Base-by-base conservation (phyloP, 2,888 invertebrate species). In the Strigamia transsilvanica region DNA sequence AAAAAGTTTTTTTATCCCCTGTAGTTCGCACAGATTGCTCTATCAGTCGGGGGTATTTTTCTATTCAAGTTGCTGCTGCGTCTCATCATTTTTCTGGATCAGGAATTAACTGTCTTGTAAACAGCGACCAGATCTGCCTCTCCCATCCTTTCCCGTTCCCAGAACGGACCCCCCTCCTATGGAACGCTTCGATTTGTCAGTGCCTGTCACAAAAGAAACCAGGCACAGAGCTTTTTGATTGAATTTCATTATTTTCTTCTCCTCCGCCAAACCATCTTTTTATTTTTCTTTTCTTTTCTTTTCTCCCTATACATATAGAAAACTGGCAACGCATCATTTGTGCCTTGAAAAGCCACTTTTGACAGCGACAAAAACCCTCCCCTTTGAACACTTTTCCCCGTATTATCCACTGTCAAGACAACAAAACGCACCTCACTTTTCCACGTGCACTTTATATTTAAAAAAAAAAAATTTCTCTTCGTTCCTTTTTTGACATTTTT, bases 31-130 rank as follows among this genome's bases (percentile, higher is more conserved):
- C 51, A 51, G 51, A 51, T 51, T 51, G 51, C 51, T 51, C 51
- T 51, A 51, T 51, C 51, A 77, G 77, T 77, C 77, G 38, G 77
- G 38, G 77, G 77, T 77, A 34, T 77, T 77, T 27, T 77, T 77
- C 77, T 77, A 34, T 38, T 77, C 38, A 77, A 77, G 27, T 77
- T 27, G 32, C 38, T 77, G 38, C 38, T 77, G 38, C n/a, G 77
- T 38, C 38, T 77, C 51, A 51, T 51, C 51, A 51, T 51, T 51
- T 51, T 51, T 51, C 51, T 51, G 51, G 51, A 51, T 51, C 51
- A 51, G n/a, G 51, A 51, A 51, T 51, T 51, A 51, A 51, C 51
- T 51, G 51, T 51, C 51, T 51, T 51, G 51, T 51, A 51, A 51
- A 51, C 51, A 51, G 51, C 51, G 51, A 51, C 51, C 51, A 51